Percentiles rank a stretch among this genome's conserved stretches.
Evolutionary conservation across 2,113 vertebrate species (phyloP).

Genomic region (Laticauda colubrina): DNA sequence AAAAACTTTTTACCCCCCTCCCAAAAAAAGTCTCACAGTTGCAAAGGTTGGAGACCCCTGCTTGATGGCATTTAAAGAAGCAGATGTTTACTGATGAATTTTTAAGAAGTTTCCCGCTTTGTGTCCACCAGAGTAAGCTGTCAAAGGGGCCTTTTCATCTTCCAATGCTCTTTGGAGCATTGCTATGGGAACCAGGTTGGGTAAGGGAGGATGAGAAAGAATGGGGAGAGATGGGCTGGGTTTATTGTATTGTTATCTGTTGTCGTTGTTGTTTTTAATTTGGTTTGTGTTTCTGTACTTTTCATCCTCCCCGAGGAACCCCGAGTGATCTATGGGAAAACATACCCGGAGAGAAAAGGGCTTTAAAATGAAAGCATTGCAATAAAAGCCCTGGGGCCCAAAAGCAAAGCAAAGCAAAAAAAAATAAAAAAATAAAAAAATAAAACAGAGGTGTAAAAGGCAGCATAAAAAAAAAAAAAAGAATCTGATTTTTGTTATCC

Average conservation of each 20-base stretch:
- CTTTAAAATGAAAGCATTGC: not conserved
- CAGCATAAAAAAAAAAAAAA: not conserved
- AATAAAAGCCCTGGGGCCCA: not conserved
- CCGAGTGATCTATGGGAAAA: not conserved
- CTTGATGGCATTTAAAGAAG: not conserved
- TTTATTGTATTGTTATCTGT: not conserved
- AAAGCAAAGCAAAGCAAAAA: not conserved
- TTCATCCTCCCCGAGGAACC: not conserved
- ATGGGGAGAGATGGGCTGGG: not conserved
- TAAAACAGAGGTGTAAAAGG: not conserved
- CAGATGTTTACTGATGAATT: not conserved
- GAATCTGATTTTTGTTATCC: not conserved
- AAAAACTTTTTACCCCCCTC: too few species aligned
- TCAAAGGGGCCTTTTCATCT: not conserved
- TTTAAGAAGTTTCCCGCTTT: not conserved
- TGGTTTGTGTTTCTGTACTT: not conserved
- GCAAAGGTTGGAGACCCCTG: too few species aligned
- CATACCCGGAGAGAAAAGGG: not conserved
- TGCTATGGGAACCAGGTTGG: not conserved
- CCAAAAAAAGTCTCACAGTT: too few species aligned
- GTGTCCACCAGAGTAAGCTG: not conserved
- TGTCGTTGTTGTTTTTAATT: not conserved
- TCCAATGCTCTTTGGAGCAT: too few species aligned
- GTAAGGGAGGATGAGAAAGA: not conserved
- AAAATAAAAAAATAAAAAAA: not conserved